A percentile compares a stretch with the other conserved stretches of the same genome.
Conservation (phyloP, 2,113 vertebrate genomes). For the Saguinus imperator region DNA sequence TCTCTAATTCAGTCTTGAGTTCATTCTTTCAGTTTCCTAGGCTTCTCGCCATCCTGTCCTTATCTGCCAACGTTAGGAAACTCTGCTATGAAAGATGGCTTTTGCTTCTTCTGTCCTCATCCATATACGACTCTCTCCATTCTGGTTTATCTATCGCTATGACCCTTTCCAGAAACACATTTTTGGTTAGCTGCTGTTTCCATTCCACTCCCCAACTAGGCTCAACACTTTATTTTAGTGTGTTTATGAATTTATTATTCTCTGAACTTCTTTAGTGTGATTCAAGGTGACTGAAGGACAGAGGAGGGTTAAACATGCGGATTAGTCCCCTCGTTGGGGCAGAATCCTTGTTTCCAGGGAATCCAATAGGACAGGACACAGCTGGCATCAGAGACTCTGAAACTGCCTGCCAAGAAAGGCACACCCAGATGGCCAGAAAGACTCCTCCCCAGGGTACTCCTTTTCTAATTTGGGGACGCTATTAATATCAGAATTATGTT, state of each 20-base stretch:
- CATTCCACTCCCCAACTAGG: background rate
- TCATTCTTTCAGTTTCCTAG: background rate
- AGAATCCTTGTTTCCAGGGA: background rate
- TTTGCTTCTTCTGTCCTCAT: background rate
- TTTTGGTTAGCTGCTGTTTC: background rate
- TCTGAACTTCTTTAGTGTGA: background rate
- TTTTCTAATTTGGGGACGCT: background rate
- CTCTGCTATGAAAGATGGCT: background rate
- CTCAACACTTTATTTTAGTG: background rate
- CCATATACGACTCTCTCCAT: background rate
- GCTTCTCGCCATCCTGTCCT: background rate
- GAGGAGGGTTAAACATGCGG: background rate
- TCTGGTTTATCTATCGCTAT: background rate
- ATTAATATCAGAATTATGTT: background rate
- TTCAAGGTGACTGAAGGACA: background rate
- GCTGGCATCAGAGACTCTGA: background rate
- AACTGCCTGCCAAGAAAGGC: background rate
- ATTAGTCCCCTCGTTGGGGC: background rate
- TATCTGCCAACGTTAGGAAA: background rate
- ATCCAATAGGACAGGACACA: background rate
- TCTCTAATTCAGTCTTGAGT: background rate
- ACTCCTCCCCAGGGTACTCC: fast-evolving
- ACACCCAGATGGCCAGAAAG: background rate
- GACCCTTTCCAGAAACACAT: background rate
- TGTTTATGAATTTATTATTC: background rate